Evolutionary conservation across 2,797 vertebrate species (phyloP).

Genomic region (Myotis vivesi): DNA sequence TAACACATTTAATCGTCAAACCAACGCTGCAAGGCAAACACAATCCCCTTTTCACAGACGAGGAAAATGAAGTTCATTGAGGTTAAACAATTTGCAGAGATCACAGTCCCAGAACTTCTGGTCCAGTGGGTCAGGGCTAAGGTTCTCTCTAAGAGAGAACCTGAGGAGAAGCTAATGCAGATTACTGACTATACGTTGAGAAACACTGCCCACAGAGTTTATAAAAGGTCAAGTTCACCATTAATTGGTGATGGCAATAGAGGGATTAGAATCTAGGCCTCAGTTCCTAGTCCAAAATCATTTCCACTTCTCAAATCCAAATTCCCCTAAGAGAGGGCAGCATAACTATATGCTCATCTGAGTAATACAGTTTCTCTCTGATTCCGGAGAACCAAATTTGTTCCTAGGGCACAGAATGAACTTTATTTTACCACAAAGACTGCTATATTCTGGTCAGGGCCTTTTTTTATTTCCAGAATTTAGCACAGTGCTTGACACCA

Average conservation of each 20-base stretch:
- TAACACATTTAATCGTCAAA: slow-evolving; percentile 23
- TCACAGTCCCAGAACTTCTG: background rate
- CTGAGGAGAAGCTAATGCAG: background rate
- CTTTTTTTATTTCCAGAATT: slow-evolving; percentile 31
- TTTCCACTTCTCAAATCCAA: slow-evolving; percentile 7
- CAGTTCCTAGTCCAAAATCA: background rate
- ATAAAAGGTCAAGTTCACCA: background rate
- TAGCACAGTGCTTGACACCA: background rate
- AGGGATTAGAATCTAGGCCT: background rate
- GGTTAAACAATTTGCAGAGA: background rate
- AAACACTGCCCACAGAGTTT: background rate
- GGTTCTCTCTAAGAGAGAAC: slow-evolving; percentile 7
- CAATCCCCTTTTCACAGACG: background rate
- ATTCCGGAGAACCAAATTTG: background rate
- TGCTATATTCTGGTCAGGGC: background rate
- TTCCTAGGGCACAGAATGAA: slow-evolving; percentile 17
- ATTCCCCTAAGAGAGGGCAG: background rate
- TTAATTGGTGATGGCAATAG: background rate
- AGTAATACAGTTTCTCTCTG: background rate
- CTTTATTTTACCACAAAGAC: slow-evolving; percentile 17
- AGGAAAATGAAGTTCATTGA: background rate
- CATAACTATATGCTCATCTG: background rate
- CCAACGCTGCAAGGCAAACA: background rate
- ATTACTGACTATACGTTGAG: background rate
- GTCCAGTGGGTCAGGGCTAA: background rate